phyloP scores from a whole-genome alignment of 2,888 invertebrate genomes.

The Copidosoma aretas region DNA sequence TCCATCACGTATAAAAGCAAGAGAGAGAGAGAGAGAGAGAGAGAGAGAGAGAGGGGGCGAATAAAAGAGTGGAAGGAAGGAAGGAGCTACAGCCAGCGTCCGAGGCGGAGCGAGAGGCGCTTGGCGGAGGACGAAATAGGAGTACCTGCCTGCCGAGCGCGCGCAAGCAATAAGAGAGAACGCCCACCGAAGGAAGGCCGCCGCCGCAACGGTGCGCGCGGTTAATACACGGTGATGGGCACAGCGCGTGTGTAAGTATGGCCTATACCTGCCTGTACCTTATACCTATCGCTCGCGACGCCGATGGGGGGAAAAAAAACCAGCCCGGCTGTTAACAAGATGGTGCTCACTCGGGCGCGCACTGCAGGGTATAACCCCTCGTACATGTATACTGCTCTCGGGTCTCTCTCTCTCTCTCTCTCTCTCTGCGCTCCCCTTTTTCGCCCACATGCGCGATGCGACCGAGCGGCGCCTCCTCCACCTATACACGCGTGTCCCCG shows the following conservation, averaged over 20 bases:
- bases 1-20: too few species aligned
- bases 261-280: constrained; percentile 45
- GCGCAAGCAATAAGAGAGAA: constrained; percentile 42
- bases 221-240: too few species aligned
- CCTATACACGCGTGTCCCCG: not conserved
- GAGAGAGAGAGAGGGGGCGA: constrained; percentile 1
- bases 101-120: constrained; percentile 55
- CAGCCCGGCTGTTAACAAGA: constrained; percentile 60
- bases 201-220: constrained; percentile 27
- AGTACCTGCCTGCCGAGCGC: constrained; percentile 42
- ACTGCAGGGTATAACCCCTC: too few species aligned
- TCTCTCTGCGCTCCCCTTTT: constrained; percentile 35
- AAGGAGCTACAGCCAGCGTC: constrained; percentile 5
- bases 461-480: constrained; percentile 47
- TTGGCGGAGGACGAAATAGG: constrained; percentile 55
- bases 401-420: constrained; percentile 23
- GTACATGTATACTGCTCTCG: constrained; percentile 10
- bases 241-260: too few species aligned
- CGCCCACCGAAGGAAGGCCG: constrained; percentile 53
- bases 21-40: not conserved
- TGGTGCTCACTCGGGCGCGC: constrained; percentile 49
- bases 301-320: constrained; percentile 56
- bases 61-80: not conserved
- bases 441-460: constrained; percentile 44
- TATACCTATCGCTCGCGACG: constrained; percentile 56